Base-by-base conservation (phyloP, 2,888 invertebrate genomes). In the Steinernema hermaphroditum region DNA sequence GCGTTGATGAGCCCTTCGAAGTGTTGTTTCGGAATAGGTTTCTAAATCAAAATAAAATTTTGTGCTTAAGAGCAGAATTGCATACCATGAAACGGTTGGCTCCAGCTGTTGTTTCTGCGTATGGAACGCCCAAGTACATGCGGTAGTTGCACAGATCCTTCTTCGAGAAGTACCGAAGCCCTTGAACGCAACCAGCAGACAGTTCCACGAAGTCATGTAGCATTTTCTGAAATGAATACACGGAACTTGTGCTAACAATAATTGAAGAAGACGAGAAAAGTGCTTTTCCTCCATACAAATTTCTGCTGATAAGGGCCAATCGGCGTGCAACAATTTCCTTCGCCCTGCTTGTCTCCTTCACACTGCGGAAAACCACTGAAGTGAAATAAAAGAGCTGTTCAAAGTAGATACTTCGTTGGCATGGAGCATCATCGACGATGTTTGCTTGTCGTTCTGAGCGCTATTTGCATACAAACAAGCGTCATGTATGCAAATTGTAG, bases 391-490 rank as follows among this genome's bases (percentile, higher is more conserved):
- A n/a, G n/a, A n/a, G n/a, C n/a, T n/a, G n/a, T n/a, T n/a, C 4
- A 37, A 37, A 37, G 12, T 37, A 37, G 37, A 37, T 12, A 4
- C 6, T 37, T 37, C 37, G 37, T 37, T 37, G 12, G 12, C 37
- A 37, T 37, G 37, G 6, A 62, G 32, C 62, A 32, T 62, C 8
- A 27, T 32, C 19, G n/a, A n/a, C n/a, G 16, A 6, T 62, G 29
- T 16, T 29, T 32, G 62, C 8, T 32, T 32, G 32, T 16, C 9
- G 16, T 16, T 4, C 29, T 12, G 8, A 14, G 1, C 32, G 16
- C 16, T 62, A 62, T 62, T 62, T 62, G 62, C 62, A 62, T 24
- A 62, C 62, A 62, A 16, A 29, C 27, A 16, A 46, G n/a, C n/a
- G 24, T 27, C 62, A 29, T 29, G 62, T 32, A 62, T 62, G 29